phyloP scores from a whole-genome alignment of 2,888 invertebrate genomes.

The Ditylenchus weischeri region DNA sequence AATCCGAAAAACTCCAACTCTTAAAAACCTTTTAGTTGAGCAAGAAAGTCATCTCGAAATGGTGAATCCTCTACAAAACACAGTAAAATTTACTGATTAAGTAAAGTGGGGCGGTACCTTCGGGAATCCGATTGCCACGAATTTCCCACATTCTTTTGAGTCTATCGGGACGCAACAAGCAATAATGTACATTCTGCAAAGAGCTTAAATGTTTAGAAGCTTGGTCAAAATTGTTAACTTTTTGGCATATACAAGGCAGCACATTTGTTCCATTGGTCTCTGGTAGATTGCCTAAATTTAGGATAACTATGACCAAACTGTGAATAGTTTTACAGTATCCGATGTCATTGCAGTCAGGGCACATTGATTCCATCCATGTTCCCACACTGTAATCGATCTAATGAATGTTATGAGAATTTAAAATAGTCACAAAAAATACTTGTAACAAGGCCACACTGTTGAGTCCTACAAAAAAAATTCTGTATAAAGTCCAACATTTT shows the following conservation, averaged over 20 bases:
- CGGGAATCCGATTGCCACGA: constrained; percentile 44
- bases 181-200: constrained; percentile 43
- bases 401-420: constrained; percentile 1
- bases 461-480: constrained; percentile 29
- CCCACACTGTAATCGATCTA: constrained; percentile 31
- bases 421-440: neutral
- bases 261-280: constrained; percentile 48
- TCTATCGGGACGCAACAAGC: constrained; percentile 47
- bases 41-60: constrained; percentile 50
- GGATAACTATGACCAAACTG: too few species aligned
- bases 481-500: too few species aligned
- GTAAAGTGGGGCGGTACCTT: constrained; percentile 15
- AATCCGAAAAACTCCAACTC: neutral
- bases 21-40: constrained; percentile 38
- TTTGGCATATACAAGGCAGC: constrained; percentile 53
- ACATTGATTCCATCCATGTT: constrained; percentile 48
- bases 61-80: constrained; percentile 29
- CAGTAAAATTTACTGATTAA: constrained; percentile 34
- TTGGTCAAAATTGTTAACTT: constrained; percentile 27
- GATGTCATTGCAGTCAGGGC: constrained; percentile 50
- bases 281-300: constrained; percentile 41
- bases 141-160: constrained; percentile 56
- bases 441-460: constrained; percentile 56
- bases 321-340: constrained; percentile 42
- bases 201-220: constrained; percentile 2